Evolutionary conservation across 2,888 invertebrate genomes (phyloP), one percentile per base, ranked within the genome.

Genomic region (Aleiodes leptofemur): DNA sequence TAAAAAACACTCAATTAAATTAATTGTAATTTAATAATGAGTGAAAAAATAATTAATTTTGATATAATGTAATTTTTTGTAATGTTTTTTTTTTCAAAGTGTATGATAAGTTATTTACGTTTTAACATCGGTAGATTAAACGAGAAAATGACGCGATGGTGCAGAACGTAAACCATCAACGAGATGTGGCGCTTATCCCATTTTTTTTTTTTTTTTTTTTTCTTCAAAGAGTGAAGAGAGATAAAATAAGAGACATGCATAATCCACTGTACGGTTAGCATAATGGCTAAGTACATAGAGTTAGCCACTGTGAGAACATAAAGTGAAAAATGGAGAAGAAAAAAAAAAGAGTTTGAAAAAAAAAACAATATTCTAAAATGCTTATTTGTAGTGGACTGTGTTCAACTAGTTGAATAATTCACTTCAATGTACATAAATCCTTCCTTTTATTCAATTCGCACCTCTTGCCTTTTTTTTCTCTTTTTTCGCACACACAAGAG

Each of bases 261-360:
- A 78, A 69, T n/a, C 66, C 56, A 59, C 34, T 72, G 57, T 61
- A 59, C 73, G 72, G 72, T 68, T 75, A 53, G 69, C 68, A 77
- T 77, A 77, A 80, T 78, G 69, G 73, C 64, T 76, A 55, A 75
- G 70, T 77, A 77, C 79, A 78, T 70, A 70, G 59, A 72, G 53
- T 50, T 61, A 73, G 64, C 43, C 61, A 48, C 34, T 23, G 53
- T 66, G 56, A 38, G 51, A 51, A 56, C 66, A 55, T 55, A 13
- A 64, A 75, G 48, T 31, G 34, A 34, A 34, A 34, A 34, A 34
- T 34, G 4, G 34, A 34, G 3, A 66, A 71, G 23, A 75, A 56
- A 75, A 56, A 72, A 73, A 43, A 9, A 43, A 43, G 11, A 43
- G 43, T 9, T 8, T 64, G 43, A 16, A 48, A 16, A 48, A 64